A percentile compares a stretch with the other conserved stretches of the same genome.
Evolutionary conservation across 2,797 vertebrate genomes (phyloP).

Genomic region (Pantherophis alleghaniensis): DNA sequence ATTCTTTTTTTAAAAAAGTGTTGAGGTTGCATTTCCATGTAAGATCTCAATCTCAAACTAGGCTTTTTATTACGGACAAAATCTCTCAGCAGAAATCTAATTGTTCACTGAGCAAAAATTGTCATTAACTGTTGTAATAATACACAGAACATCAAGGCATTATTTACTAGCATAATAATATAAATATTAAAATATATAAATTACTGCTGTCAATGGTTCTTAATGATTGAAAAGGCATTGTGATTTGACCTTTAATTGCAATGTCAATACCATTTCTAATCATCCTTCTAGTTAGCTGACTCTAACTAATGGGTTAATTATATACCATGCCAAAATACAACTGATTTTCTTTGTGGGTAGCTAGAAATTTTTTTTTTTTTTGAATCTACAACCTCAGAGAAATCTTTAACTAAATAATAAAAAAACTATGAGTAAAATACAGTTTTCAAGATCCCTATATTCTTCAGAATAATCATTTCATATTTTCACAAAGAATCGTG

Average conservation of each 20-base stretch:
- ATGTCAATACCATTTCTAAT: not conserved
- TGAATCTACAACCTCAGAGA: not conserved
- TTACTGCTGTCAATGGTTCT: not conserved
- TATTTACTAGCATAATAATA: not conserved
- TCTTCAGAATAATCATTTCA: not conserved
- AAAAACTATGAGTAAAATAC: not conserved
- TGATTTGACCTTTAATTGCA: not conserved
- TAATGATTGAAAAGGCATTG: not conserved
- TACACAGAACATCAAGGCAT: not conserved
- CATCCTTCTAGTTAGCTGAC: not conserved
- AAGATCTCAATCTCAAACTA: not conserved
- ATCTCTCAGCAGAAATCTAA: not conserved
- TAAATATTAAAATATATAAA: not conserved
- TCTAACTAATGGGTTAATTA: not conserved
- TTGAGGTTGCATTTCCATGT: not conserved
- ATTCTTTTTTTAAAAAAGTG: not conserved
- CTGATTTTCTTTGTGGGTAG: not conserved
- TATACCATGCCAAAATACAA: not conserved
- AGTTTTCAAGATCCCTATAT: not conserved
- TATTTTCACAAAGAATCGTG: not conserved
- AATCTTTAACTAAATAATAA: not conserved
- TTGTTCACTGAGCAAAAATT: not conserved
- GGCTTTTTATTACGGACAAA: not conserved
- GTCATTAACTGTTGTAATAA: not conserved
- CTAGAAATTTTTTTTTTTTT: not conserved